A percentile compares a stretch with the other conserved stretches of the same genome.
These are phyloP conservation scores for Poecilia wingei DNA, from an alignment of 2,797 vertebrate species.

Conservation along the genomic window DNA sequence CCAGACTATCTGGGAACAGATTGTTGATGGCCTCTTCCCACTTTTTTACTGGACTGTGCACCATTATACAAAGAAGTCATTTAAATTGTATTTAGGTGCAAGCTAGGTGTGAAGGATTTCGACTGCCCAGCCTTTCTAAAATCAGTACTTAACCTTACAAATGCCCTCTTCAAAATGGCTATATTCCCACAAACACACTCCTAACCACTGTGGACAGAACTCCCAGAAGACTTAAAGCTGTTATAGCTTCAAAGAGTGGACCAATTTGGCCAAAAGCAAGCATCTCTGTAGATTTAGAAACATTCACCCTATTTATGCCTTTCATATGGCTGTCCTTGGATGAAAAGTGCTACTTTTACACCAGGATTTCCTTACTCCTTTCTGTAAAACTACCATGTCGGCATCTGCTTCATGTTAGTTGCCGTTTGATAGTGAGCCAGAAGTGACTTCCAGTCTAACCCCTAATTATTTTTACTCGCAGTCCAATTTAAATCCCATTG, in stretches of 20 bases:
- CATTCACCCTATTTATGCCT: conserved; percentile 24
- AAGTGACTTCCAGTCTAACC: conserved; percentile 54
- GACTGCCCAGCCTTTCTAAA: neutral
- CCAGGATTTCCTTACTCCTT: conserved; percentile 45
- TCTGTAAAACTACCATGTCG: conserved; percentile 45
- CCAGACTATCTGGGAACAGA: neutral
- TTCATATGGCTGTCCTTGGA: conserved; percentile 48
- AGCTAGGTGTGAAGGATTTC: neutral
- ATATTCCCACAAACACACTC: neutral
- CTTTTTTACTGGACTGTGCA: neutral
- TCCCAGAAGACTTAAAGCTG: neutral
- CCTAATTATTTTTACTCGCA: conserved; percentile 65
- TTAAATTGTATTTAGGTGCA: neutral
- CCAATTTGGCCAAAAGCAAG: neutral
- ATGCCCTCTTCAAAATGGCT: neutral
- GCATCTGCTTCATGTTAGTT: conserved; percentile 75
- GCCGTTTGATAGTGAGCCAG: conserved; percentile 51
- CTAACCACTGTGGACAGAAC: neutral
- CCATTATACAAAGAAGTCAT: neutral
- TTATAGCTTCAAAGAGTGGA: neutral
- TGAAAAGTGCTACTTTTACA: conserved; percentile 41
- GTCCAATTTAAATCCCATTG: conserved; percentile 55
- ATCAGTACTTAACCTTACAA: neutral
- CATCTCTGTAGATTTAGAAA: neutral
- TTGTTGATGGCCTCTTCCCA: neutral